Percentiles rank a stretch among this genome's conserved stretches.
Evolutionary conservation across 1,140 invertebrate species (phyloP).

Genomic region (Bradynema listronoti): DNA sequence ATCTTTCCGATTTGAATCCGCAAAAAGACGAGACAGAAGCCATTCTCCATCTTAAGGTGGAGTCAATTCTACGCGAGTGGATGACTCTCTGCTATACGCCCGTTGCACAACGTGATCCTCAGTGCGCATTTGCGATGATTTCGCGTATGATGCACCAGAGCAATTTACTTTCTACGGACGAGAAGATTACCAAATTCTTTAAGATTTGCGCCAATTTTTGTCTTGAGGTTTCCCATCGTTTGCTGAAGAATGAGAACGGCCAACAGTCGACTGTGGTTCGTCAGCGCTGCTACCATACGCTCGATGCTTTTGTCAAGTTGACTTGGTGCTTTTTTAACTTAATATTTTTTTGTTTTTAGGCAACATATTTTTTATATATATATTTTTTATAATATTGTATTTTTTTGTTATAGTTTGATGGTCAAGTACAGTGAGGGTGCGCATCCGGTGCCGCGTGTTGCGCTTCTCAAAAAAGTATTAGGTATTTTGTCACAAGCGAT

Average conservation of each 20-base stretch:
- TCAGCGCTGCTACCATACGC: constrained; percentile 85
- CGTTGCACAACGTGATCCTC: constrained; percentile 73
- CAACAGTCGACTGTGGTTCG: constrained; percentile 64
- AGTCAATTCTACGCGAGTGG: constrained; percentile 87
- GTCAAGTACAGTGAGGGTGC: constrained; percentile 77
- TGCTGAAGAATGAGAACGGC: constrained; percentile 65
- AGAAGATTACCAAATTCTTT: constrained; percentile 92
- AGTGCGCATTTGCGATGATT: constrained; percentile 85
- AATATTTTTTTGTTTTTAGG: not conserved
- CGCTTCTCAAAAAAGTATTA: constrained; percentile 86
- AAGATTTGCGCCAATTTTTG: constrained; percentile 91
- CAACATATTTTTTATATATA: not conserved
- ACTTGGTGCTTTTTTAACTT: constrained; percentile 26
- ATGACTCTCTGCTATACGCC: constrained; percentile 76
- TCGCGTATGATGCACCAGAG: constrained; percentile 79
- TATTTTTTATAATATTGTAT: not conserved
- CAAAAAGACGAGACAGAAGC: constrained; percentile 1
- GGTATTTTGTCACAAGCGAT: constrained; percentile 89
- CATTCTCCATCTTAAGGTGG: constrained; percentile 83
- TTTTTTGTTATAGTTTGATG: constrained; percentile 70
- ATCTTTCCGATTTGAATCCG: not conserved
- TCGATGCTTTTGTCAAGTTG: constrained; percentile 63
- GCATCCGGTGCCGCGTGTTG: constrained; percentile 86
- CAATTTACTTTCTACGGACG: constrained; percentile 87
- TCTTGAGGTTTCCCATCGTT: constrained; percentile 83